Evolutionary conservation across 2,113 vertebrate species (phyloP), one percentile per base, ranked within the genome.

Genomic region (Calonectris borealis): DNA sequence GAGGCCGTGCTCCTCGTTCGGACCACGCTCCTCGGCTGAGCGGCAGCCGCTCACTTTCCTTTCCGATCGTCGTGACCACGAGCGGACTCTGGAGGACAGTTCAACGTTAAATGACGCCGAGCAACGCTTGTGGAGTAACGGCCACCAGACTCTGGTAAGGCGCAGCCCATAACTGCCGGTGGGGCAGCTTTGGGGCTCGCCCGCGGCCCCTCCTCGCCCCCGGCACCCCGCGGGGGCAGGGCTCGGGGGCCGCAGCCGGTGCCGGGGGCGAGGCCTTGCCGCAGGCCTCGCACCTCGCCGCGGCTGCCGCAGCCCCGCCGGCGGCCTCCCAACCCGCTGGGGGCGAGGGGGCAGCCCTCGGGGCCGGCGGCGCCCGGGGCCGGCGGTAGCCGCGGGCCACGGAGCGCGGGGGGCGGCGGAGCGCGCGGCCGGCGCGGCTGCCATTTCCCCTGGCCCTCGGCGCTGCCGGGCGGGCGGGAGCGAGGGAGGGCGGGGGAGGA

Each of bases 401-500:
- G 11, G 40, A 40, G 40, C 40, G 40, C 40, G 40, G 40, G 40
- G 40, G 40, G 40, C 11, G 40, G 40, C 40, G 40, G 40, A 40
- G 40, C 40, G 40, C 40, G 40, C 8, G 40, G 40, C 40, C 40
- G 40, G 40, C 40, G 40, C 40, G 40, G 40, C 40, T 40, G 40
- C 40, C 40, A 38, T 38, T 38, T 38, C 36, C 36, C 91, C 96
- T 95, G 90, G 76, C 90, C 95, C 78, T 97, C 94, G 40, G 86
- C 87, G 73, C 92, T 70, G 77, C 49, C 55, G 48, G 87, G 95
- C 66, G 54, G 27, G 51, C 27, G 52, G 52, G 90, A 78, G 93
- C 70, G 95, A 91, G 90, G 95, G 94, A 57, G 94, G 92, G 71
- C n/a, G 86, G 92, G 21, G 55, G 36, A 38, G 36, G 92, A 26